Percentiles rank a stretch among this genome's conserved stretches.
phyloP scores from a whole-genome alignment of 1,140 invertebrate species.

The Diorhabda carinulata region DNA sequence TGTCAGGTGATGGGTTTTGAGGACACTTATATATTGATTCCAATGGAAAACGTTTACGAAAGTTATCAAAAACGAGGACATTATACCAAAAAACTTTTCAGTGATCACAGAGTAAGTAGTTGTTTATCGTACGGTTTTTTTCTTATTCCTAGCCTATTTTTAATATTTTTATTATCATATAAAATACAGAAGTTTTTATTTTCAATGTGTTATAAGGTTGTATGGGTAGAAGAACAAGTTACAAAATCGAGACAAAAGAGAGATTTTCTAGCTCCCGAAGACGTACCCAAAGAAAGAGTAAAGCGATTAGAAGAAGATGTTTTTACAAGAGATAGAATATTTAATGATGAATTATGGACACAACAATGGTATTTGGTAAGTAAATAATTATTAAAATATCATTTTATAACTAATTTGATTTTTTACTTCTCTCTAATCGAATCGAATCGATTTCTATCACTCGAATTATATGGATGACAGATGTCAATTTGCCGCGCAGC shows the following conservation, averaged over 20 bases:
- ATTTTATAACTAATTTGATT: no score
- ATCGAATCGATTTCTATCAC: no score
- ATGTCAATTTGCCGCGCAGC: no score
- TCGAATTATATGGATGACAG: no score
- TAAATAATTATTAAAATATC: neutral
- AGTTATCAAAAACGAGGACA: constrained; percentile 45
- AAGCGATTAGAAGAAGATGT: constrained; percentile 23
- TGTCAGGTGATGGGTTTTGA: constrained; percentile 54
- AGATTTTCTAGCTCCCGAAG: constrained; percentile 48
- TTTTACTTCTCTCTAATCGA: no score
- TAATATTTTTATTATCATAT: no score
- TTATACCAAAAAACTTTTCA: constrained; percentile 36
- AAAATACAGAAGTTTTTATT: no score
- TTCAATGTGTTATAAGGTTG: constrained; percentile 49
- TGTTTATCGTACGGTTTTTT: neutral
- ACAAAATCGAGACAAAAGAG: constrained; percentile 61
- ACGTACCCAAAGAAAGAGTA: constrained; percentile 28
- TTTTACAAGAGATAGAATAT: constrained; percentile 45
- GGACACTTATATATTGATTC: constrained; percentile 53
- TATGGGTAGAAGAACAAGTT: constrained; percentile 68
- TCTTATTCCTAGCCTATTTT: no score
- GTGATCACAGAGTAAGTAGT: constrained; percentile 47
- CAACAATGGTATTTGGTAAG: constrained; percentile 91
- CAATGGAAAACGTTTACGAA: constrained; percentile 49
- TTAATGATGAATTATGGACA: constrained; percentile 83